A percentile compares a stretch with the other conserved stretches of the same genome.
phyloP scores from a whole-genome alignment of 2,113 vertebrate species.

The Nycticorax nycticorax region DNA sequence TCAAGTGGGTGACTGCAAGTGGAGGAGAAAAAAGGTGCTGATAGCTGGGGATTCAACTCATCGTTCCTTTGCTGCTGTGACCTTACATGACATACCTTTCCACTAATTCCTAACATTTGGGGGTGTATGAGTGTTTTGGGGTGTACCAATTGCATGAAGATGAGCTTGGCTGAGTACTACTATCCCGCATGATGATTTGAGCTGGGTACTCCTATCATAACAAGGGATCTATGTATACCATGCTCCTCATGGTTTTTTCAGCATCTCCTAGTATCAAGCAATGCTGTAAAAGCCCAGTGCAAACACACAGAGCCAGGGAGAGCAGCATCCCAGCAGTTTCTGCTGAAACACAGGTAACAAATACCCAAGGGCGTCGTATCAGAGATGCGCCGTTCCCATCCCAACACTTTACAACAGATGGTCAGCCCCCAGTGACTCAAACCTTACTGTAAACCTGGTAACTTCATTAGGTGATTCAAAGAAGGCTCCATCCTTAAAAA shows the following conservation, averaged over 20 bases:
- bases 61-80: not conserved
- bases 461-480: not conserved
- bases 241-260: not conserved
- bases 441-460: not conserved
- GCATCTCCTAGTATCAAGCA: not conserved
- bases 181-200: not conserved
- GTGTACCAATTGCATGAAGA: not conserved
- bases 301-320: not conserved
- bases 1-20: not conserved
- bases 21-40: not conserved
- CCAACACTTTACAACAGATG: not conserved
- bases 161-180: not conserved
- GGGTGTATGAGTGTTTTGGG: not conserved
- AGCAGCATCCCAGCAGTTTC: not conserved
- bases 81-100: not conserved
- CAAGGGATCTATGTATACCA: not conserved
- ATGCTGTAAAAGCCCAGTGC: not conserved
- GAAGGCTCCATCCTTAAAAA: not conserved
- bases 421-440: not conserved
- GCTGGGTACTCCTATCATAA: not conserved
- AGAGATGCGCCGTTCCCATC: not conserved
- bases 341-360: not conserved
- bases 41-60: not conserved
- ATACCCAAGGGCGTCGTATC: not conserved
- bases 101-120: not conserved